phyloP scores from a whole-genome alignment of 2,797 vertebrate genomes.

The Oryzias dopingdopingensis region DNA sequence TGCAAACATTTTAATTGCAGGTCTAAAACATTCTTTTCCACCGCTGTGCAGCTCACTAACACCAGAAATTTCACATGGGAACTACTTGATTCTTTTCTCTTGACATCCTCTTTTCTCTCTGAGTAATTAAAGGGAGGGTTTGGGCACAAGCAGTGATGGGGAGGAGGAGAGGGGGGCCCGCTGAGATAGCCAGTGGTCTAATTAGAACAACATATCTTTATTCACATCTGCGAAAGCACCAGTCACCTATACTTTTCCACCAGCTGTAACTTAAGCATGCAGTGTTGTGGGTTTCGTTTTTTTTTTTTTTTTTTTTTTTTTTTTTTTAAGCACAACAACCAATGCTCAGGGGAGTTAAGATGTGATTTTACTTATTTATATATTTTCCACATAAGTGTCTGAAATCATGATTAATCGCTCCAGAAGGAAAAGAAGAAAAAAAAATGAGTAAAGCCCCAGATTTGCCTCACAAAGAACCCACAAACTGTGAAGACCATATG shows the following conservation, averaged over 20 bases:
- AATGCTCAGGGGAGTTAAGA: slow-evolving; percentile 44
- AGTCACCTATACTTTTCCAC: slow-evolving; percentile 46
- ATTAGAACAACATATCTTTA: slow-evolving; percentile 68
- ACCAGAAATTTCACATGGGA: slow-evolving; percentile 50
- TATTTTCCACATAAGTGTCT: slow-evolving; percentile 29
- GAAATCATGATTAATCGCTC: slow-evolving; percentile 68
- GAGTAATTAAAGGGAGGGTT: slow-evolving; percentile 68
- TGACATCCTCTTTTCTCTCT: slow-evolving; percentile 65
- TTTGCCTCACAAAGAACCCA: slow-evolving; percentile 23
- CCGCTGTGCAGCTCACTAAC: slow-evolving; percentile 24
- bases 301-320: slow-evolving; percentile 44
- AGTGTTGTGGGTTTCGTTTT: slow-evolving; percentile 31
- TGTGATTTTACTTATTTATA: slow-evolving; percentile 13
- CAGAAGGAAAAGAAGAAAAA: no score
- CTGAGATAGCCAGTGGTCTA: slow-evolving; percentile 68
- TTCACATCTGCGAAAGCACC: slow-evolving; percentile 54
- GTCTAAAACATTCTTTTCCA: slow-evolving; percentile 23
- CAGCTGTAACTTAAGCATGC: slow-evolving; percentile 46
- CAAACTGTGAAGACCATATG: slow-evolving; percentile 49
- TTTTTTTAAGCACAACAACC: slow-evolving; percentile 47
- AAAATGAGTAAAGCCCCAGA: slow-evolving; percentile 33
- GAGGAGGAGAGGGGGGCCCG: slow-evolving; percentile 26
- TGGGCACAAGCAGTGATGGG: slow-evolving; percentile 57
- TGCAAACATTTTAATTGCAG: slow-evolving; percentile 26
- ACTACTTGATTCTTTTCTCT: slow-evolving; percentile 59